Conservation (phyloP, 2,888 invertebrate genomes). For the Euzophera pinguis region DNA sequence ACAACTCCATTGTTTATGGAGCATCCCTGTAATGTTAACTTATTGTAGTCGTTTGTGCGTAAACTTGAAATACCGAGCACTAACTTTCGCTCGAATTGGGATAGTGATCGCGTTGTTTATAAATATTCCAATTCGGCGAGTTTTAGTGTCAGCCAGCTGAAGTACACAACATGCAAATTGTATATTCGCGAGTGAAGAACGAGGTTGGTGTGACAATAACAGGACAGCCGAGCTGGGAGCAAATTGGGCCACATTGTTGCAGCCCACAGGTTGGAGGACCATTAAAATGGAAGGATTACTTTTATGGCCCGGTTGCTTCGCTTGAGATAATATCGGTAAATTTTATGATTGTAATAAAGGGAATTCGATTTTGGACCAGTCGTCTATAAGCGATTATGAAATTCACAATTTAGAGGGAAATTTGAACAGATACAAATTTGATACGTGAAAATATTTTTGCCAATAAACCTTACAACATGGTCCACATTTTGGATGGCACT, state of each 20-base stretch:
- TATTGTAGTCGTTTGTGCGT: slow-evolving; percentile 25
- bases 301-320: slow-evolving; percentile 70
- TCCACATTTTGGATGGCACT: too few species aligned
- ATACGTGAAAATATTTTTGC: neutral
- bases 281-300: slow-evolving; percentile 77
- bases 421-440: slow-evolving; percentile 28
- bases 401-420: slow-evolving; percentile 43
- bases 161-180: slow-evolving; percentile 35
- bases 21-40: slow-evolving; percentile 44
- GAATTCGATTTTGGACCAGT: slow-evolving; percentile 73
- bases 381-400: slow-evolving; percentile 68
- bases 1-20: slow-evolving; percentile 50
- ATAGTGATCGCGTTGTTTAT: slow-evolving; percentile 6
- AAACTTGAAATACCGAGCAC: slow-evolving; percentile 22
- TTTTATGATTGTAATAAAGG: slow-evolving; percentile 75
- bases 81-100: slow-evolving; percentile 21
- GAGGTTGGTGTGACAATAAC: slow-evolving; percentile 34
- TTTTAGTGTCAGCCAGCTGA: slow-evolving; percentile 13
- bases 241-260: slow-evolving; percentile 69
- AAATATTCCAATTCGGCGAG: slow-evolving; percentile 12
- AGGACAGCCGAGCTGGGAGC: slow-evolving; percentile 38
- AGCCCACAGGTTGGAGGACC: slow-evolving; percentile 68
- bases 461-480: too few species aligned
- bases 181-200: slow-evolving; percentile 31
- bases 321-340: slow-evolving; percentile 76